These are phyloP conservation scores for Papilio helenus DNA, from an alignment of 1,140 invertebrate genomes.

Conservation along the genomic window DNA sequence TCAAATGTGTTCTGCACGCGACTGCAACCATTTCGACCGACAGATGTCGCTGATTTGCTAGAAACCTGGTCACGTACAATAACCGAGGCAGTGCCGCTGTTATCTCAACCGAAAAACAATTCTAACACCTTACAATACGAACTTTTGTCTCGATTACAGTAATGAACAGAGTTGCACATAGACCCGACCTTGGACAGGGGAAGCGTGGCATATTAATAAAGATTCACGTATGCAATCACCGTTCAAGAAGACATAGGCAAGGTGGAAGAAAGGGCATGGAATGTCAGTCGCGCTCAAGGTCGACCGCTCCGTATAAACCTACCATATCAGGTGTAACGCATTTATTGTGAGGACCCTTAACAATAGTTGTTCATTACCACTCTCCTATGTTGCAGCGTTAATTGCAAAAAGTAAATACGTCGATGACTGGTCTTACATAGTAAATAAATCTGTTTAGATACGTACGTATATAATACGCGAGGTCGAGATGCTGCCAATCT, in stretches of 20 bases:
- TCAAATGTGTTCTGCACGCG: constrained; percentile 54
- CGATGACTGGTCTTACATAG: constrained; percentile 66
- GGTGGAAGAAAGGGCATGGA: constrained; percentile 82
- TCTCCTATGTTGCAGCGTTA: constrained; percentile 56
- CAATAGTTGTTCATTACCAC: constrained; percentile 48
- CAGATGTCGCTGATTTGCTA: constrained; percentile 64
- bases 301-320: constrained; percentile 64
- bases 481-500: constrained; percentile 61
- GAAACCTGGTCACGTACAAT: constrained; percentile 67
- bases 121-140: constrained; percentile 35
- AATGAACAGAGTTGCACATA: constrained; percentile 59
- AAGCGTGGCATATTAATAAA: constrained; percentile 79
- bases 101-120: constrained; percentile 33
- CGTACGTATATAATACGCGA: constrained; percentile 48
- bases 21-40: constrained; percentile 55
- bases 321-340: constrained; percentile 49
- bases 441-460: constrained; percentile 71
- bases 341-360: constrained; percentile 44
- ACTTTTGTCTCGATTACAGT: constrained; percentile 46
- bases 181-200: constrained; percentile 67
- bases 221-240: constrained; percentile 76
- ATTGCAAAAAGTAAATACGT: constrained; percentile 64
- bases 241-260: constrained; percentile 76
- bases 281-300: constrained; percentile 73
- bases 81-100: constrained; percentile 44